Evolutionary conservation across 2,797 vertebrate genomes (phyloP).

Genomic region (Dryobates pubescens): DNA sequence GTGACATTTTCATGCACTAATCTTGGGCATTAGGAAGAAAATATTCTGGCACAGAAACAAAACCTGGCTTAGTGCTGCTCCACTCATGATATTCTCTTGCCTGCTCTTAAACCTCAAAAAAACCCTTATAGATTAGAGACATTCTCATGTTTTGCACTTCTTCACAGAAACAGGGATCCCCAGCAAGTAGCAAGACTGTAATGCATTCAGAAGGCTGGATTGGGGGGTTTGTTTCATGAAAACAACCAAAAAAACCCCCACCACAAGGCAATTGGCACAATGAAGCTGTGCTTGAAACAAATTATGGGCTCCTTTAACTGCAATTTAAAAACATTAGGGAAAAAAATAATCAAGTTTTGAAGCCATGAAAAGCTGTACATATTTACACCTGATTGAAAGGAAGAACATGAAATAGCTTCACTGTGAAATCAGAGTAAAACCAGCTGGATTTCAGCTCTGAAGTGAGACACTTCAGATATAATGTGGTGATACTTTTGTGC

Average conservation of each 20-base stretch:
- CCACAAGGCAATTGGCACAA: not conserved
- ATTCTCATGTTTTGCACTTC: not conserved
- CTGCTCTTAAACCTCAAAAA: not conserved
- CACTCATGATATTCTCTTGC: not conserved
- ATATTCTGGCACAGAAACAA: not conserved
- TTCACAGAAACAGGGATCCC: not conserved
- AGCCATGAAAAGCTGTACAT: not conserved
- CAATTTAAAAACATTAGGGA: not conserved
- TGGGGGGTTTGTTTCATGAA: not conserved
- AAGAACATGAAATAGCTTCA: conserved; percentile 4
- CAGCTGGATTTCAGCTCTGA: not conserved
- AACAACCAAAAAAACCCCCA: no score
- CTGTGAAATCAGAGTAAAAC: conserved; percentile 11
- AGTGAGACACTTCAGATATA: conserved; percentile 22
- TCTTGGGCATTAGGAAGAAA: not conserved
- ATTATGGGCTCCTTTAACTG: conserved; percentile 5
- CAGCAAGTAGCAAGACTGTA: not conserved
- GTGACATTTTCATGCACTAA: not conserved
- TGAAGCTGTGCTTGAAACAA: conserved; percentile 10
- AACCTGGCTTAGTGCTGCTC: not conserved
- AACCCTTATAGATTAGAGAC: not conserved
- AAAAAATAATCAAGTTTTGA: not conserved
- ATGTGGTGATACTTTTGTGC: not conserved
- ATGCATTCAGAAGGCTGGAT: not conserved
- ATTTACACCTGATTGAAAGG: not conserved